Base-by-base conservation (phyloP, 2,113 vertebrate genomes). In the Mirza zaza region DNA sequence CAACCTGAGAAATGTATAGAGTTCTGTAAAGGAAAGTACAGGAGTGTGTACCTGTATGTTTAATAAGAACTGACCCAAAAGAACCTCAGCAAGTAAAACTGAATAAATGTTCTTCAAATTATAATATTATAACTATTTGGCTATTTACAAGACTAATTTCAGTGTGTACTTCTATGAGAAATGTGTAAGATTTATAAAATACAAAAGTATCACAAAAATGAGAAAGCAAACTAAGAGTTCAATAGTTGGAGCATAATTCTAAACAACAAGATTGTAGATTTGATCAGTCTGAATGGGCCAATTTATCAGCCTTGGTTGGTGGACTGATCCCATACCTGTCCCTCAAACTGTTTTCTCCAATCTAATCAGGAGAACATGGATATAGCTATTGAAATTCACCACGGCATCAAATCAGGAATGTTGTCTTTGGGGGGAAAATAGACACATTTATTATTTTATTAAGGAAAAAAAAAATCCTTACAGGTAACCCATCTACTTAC, bases 401-500 rank as follows among this genome's bases (percentile, higher is more conserved):
- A 57, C 36, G 34, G 52, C 71, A 45, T 3, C 34, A 12, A 52
- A 91, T 93, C 61, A 73, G 36, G 9, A 92, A 65, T 48, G 20
- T 17, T 39, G 21, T 36, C 21, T 71, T 50, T 2, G 17, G 11
- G 2, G 11, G 23, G 81, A 8, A 45, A 81, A 18, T 8, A 3
- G 8, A 4, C 39, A 36, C 39, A 34, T 50, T 29, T 63, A 70
- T 14, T 55, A 61, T 20, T 83, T 89, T 17, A 45, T 42, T 84
- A 95, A 84, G 52, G 29, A 0, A 4, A 6, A 32, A 57, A 45
- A 71, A 82, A 71, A 32, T 25, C 32, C 15, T 48, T 57, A 17
- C 14, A n/a, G 57, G 59, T 90, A 3, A 25, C 8, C 34, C 6
- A 1, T 63, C 86, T 88, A 99, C 99, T 99, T 98, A 99, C 99